Base-by-base conservation (phyloP, 2,888 invertebrate species). In the Boloria euphrosyne region DNA sequence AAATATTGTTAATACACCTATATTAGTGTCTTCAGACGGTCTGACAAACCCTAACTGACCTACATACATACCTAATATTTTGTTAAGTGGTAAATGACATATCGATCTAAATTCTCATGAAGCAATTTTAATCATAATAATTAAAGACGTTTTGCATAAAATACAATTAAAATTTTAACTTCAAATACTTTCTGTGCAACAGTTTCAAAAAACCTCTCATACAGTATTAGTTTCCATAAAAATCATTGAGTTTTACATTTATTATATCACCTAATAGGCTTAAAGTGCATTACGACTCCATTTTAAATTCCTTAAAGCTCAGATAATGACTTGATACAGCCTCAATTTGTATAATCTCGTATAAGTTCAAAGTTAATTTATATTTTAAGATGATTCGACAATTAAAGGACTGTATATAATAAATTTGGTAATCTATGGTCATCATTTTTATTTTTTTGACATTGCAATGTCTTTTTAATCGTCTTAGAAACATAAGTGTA, bases 251-350 rank as follows among this genome's bases (percentile, higher is more conserved):
- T 49, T 59, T 59, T 57, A 47, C 38, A 59, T 59, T 64, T 53
- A 65, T 50, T 53, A 62, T 3, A 44, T 52, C 31, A 44, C 50
- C 58, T 68, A 68, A 68, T 62, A 65, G 62, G 65, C 66, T 68
- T 68, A 66, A 57, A 60, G 52, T 58, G 57, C 18, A 44, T 44
- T 43, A 52, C 55, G 57, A 54, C 55, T 60, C 46, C 46, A 44
- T 49, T 38, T 66, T 57, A 17, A 22, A 52, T 58, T 61, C 55
- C 63, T 50, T 66, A 58, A 63, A 52, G 57, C 44, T 49, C 53
- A 44, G 57, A 64, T 65, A 65, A 57, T 61, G 59, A 38, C 47
- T 59, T 59, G 17, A 59, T 59, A 31, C 59, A 17, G 31, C 31
- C 49, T 18, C 59, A 50, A 50, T 65, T 53, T 54, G 13, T 38